Evolutionary conservation across 2,888 invertebrate species (phyloP).

Genomic region (Hirtodrosophila histrioides): DNA sequence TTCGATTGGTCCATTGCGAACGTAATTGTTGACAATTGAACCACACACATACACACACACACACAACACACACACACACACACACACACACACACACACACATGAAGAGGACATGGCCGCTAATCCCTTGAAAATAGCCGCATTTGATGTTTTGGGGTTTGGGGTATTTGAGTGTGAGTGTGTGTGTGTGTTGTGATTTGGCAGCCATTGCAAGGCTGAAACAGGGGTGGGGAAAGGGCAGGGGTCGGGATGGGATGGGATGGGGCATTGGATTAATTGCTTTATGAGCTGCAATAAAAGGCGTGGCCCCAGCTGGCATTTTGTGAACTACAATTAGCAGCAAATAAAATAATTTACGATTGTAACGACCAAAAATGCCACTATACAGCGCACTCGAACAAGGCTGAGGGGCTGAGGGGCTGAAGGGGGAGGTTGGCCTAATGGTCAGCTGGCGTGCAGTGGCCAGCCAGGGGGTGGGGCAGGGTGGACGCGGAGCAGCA

Average conservation of each 20-base stretch:
- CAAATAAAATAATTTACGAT: slow-evolving; percentile 81
- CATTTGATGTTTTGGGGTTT: slow-evolving; percentile 35
- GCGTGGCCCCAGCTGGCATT: slow-evolving; percentile 59
- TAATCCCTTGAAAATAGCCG: slow-evolving; percentile 68
- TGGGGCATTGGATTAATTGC: slow-evolving; percentile 66
- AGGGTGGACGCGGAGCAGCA: slow-evolving; percentile 15
- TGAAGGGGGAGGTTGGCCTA: background rate
- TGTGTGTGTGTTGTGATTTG: background rate
- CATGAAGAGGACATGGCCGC: slow-evolving; percentile 24
- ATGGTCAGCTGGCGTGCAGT: slow-evolving; percentile 9
- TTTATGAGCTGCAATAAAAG: slow-evolving; percentile 79
- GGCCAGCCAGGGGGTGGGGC: background rate
- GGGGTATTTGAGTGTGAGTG: background rate
- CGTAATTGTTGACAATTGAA: slow-evolving; percentile 59
- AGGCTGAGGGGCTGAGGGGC: background rate
- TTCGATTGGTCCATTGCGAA: slow-evolving; percentile 50
- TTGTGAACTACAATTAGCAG: slow-evolving; percentile 78
- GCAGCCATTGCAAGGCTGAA: background rate
- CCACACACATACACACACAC: slow-evolving; percentile 1
- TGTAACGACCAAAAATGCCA: slow-evolving; percentile 65
- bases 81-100: slow-evolving; percentile 5
- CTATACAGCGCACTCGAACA: slow-evolving; percentile 13
- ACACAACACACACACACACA: slow-evolving; percentile 8
- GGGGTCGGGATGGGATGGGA: background rate
- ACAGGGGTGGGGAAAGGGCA: background rate